These are phyloP conservation scores for Holacanthella duospinosa DNA, from an alignment of 2,888 invertebrate species.

Conservation along the genomic window DNA sequence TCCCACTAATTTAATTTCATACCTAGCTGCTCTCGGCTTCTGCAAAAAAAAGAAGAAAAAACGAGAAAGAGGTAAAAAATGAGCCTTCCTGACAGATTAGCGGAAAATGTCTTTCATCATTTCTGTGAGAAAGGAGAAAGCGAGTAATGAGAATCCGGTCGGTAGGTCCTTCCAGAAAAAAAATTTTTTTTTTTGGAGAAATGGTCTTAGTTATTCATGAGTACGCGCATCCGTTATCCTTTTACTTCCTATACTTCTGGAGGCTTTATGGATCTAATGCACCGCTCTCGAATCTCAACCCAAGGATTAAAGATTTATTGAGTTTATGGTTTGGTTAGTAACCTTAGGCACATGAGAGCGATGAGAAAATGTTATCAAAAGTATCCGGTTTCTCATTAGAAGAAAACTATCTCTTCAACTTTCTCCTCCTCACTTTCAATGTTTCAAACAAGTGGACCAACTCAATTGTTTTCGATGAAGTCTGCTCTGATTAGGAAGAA, in stretches of 20 bases:
- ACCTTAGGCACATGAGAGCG: neutral
- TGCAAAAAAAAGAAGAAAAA: neutral
- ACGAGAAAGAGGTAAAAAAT: constrained; percentile 16
- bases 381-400: constrained; percentile 5
- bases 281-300: neutral
- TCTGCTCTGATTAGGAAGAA: too few species aligned
- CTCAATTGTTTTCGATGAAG: too few species aligned
- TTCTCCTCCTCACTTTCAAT: neutral
- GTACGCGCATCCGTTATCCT: neutral
- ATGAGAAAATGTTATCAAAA: neutral
- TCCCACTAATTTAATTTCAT: neutral
- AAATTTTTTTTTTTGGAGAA: neutral
- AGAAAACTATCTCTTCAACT: neutral
- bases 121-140: neutral
- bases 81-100: constrained; percentile 30
- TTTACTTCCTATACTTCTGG: neutral
- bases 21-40: neutral
- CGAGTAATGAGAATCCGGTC: neutral
- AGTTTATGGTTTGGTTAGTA: neutral
- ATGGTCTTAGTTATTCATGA: constrained; percentile 5
- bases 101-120: constrained; percentile 20
- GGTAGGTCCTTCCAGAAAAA: neutral
- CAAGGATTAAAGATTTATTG: neutral
- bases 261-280: neutral
- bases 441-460: too few species aligned